These are phyloP conservation scores for Phalanger gymnotis DNA, from an alignment of 2,797 vertebrate species.

Conservation along the genomic window DNA sequence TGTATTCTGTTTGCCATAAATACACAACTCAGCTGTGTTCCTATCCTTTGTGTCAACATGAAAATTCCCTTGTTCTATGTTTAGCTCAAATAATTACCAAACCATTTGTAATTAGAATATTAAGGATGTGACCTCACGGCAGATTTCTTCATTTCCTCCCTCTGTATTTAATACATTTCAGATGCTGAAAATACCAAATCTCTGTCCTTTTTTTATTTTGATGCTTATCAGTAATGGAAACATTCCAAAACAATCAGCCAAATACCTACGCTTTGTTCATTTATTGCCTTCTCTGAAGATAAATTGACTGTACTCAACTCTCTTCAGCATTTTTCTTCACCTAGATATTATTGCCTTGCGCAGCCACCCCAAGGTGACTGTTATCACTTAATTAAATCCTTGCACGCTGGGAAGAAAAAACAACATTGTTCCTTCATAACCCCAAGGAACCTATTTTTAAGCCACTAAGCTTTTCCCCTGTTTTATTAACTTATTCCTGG, in stretches of 20 bases:
- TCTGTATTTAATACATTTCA: constrained; percentile 87
- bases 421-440: constrained; percentile 94
- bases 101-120: constrained; percentile 86
- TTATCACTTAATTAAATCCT: constrained; percentile 98
- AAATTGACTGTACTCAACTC: constrained; percentile 91
- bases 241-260: constrained; percentile 89
- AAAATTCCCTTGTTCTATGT: constrained; percentile 85
- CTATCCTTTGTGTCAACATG: constrained; percentile 83
- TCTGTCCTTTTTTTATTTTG: constrained; percentile 85
- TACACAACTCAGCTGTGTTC: constrained; percentile 76
- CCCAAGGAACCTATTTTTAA: constrained; percentile 90
- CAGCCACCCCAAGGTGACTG: constrained; percentile 95
- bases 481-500: constrained; percentile 90
- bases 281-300: constrained; percentile 90
- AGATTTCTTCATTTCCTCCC: constrained; percentile 82
- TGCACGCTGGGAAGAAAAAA: constrained; percentile 92
- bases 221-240: constrained; percentile 90
- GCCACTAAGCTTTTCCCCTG: constrained; percentile 87
- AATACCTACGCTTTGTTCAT: constrained; percentile 89
- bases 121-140: constrained; percentile 84
- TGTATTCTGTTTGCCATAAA: constrained; percentile 80
- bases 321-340: constrained; percentile 92
- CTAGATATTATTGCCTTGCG: constrained; percentile 93
- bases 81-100: constrained; percentile 87
- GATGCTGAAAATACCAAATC: constrained; percentile 87